These are phyloP conservation scores for Hypolimnas misippus DNA, from an alignment of 2,888 invertebrate genomes.

Conservation along the genomic window DNA sequence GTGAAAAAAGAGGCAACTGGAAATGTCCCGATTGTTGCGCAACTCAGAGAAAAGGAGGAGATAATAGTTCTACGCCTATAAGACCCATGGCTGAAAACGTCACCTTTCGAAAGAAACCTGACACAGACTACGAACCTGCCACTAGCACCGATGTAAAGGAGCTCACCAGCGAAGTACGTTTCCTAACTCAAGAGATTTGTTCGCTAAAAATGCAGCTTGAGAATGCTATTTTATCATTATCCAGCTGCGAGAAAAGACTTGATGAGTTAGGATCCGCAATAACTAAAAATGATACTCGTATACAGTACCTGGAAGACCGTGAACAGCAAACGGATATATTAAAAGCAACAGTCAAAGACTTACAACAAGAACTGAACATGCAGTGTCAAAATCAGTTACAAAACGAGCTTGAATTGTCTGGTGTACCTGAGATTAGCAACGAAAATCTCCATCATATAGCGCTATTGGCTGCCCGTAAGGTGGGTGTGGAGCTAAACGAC, in stretches of 20 bases:
- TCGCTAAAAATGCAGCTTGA: conserved; percentile 3
- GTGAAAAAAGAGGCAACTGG: conserved; percentile 8
- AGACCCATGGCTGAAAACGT: conserved; percentile 6
- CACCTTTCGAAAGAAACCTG: conserved; percentile 14
- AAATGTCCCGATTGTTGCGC: conserved; percentile 27
- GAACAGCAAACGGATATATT: conserved; percentile 14
- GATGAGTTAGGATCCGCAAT: background rate
- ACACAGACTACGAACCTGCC: background rate
- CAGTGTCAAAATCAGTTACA: conserved; percentile 5
- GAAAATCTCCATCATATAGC: conserved; percentile 1
- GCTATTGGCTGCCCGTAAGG: conserved; percentile 2
- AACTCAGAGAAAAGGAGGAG: conserved; percentile 16
- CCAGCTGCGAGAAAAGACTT: background rate
- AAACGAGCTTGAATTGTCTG: conserved; percentile 14
- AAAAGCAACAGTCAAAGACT: conserved; percentile 8
- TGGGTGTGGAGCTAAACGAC: conserved; percentile 4
- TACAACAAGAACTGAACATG: conserved; percentile 4
- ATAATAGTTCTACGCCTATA: conserved; percentile 17
- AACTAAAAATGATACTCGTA: conserved; percentile 3
- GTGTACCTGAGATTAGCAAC: conserved; percentile 9
- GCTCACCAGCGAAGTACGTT: background rate
- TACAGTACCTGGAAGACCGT: conserved; percentile 6
- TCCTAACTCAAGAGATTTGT: background rate
- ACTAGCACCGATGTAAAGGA: conserved; percentile 2
- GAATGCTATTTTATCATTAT: background rate